phyloP scores from a whole-genome alignment of 2,888 invertebrate genomes.

The Drosophila hawaiiensis region DNA sequence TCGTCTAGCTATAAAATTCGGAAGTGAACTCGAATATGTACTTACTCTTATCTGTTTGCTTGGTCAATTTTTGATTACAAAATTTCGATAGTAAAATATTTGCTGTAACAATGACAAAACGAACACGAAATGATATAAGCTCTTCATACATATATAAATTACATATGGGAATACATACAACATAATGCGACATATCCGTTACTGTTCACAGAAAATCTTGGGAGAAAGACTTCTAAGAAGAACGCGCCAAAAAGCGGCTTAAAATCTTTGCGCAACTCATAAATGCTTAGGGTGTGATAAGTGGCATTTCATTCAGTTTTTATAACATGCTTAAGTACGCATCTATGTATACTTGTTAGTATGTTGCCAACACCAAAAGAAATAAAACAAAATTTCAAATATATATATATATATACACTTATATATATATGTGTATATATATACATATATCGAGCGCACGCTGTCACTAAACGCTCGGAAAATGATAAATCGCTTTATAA shows the following conservation, averaged over 20 bases:
- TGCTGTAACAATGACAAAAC: neutral
- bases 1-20: constrained; percentile 7
- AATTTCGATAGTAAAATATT: constrained; percentile 15
- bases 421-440: constrained; percentile 11
- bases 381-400: no score
- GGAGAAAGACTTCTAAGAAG: constrained; percentile 44
- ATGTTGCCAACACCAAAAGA: constrained; percentile 18
- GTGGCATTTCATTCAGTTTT: constrained; percentile 77
- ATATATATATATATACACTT: constrained; percentile 10
- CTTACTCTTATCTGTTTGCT: constrained; percentile 21
- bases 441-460: constrained; percentile 53
- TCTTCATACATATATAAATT: neutral
- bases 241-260: constrained; percentile 70
- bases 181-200: constrained; percentile 73
- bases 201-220: constrained; percentile 17
- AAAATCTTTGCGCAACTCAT: constrained; percentile 66
- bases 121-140: neutral
- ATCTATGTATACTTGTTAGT: constrained; percentile 31
- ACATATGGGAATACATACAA: neutral
- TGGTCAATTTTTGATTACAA: constrained; percentile 29
- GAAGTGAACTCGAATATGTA: constrained; percentile 25
- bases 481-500: constrained; percentile 82
- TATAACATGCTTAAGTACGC: constrained; percentile 29
- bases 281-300: constrained; percentile 60
- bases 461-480: constrained; percentile 77